Evolutionary conservation across 1,140 invertebrate genomes (phyloP), one percentile per base, ranked within the genome.

Genomic region (Archivesica marissinica): DNA sequence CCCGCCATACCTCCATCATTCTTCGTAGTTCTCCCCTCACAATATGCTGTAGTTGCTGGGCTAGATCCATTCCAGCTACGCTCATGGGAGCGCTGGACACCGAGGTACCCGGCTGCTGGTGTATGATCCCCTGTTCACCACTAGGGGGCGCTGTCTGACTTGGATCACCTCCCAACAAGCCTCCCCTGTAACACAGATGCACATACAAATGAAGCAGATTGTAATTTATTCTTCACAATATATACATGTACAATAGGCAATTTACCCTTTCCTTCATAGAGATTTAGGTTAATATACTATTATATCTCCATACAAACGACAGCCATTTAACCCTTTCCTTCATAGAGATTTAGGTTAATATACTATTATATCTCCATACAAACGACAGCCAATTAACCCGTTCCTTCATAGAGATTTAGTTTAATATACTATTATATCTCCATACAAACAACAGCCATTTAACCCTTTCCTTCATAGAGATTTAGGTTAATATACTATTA

Each of bases 1-100:
- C n/a, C n/a, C n/a, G n/a, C 44, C 86, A 72, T 72, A 92, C 92
- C 88, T 92, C 89, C 88, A 93, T 90, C 41, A 93, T 93, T 72
- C 88, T 90, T 28, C 91, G 87, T 56, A 93, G 81, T 88, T 93
- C 92, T 41, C 88, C 87, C 47, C 91, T 81, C 1, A 93, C 89
- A 52, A 92, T 88, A 28, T 83, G 41, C 79, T 93, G 91, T 54
- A 93, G 61, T 70, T 92, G 89, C 59, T 78, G 41, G n/a, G 90
- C 91, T n/a, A 93, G 33, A 75, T 90, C 88, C 15, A 77, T 68
- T 25, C 85, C 86, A 23, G 54, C 59, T 30, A 79, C n/a, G 39
- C 68, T 50, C 20, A 35, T 61, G 1, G 72, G 72, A 35, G 41
- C 23, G 35, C n/a, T 50, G 9, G 23, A 20, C 52, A 38, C 76